Conservation (phyloP, 2,888 invertebrate species). For the Dilophus febrilis region DNA sequence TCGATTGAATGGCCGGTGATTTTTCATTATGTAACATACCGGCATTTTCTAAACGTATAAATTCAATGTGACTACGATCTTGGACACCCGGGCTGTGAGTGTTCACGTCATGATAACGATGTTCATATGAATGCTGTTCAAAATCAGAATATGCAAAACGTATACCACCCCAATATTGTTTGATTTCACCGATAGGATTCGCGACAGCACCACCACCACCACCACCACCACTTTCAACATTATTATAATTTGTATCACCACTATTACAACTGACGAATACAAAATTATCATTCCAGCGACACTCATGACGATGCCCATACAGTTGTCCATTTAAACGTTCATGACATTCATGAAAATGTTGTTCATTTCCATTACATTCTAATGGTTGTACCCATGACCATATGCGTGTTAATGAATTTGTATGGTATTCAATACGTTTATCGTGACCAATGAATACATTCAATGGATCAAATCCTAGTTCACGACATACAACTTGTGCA, state of each 20-base stretch:
- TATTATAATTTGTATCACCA: constrained; percentile 25
- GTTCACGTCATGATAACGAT: constrained; percentile 62
- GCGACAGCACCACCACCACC: neutral
- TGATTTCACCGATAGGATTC: constrained; percentile 23
- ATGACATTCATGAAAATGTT: constrained; percentile 62
- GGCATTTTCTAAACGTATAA: constrained; percentile 74
- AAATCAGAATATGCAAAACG: constrained; percentile 80
- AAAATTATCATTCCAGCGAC: constrained; percentile 78
- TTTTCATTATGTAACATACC: constrained; percentile 92
- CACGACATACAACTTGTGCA: constrained; percentile 89
- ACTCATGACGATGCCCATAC: constrained; percentile 68
- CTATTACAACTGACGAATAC: constrained; percentile 80
- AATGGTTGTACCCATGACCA: constrained; percentile 93
- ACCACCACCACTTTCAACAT: too few relatives aligned
- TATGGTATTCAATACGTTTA: constrained; percentile 72
- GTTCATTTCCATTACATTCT: constrained; percentile 63
- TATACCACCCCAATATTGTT: constrained; percentile 91
- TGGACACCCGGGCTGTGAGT: constrained; percentile 50
- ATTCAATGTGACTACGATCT: constrained; percentile 60
- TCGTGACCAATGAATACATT: constrained; percentile 80
- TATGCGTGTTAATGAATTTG: constrained; percentile 68
- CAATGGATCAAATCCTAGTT: constrained; percentile 74
- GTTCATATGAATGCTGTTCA: constrained; percentile 68
- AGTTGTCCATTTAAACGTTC: constrained; percentile 80
- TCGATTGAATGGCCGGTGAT: constrained; percentile 79